Base-by-base conservation (phyloP, 37 sponge, comb jelly and placozoan genomes). In the Tethya wilhelma region DNA sequence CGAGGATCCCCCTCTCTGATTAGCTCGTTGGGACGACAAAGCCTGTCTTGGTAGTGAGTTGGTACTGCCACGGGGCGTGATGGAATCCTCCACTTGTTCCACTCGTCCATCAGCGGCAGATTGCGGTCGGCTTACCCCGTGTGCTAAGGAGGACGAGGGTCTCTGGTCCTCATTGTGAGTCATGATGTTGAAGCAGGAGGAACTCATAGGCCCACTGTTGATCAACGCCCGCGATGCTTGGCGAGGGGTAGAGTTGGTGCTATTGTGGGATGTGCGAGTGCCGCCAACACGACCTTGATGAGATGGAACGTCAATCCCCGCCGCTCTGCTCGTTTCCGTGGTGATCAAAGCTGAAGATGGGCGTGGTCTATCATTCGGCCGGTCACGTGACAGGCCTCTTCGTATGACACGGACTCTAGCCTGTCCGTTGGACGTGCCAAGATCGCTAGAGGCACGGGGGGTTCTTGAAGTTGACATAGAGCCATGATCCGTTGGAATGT, bases 151-250 rank as follows among this genome's bases (percentile, higher is more conserved):
- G 2, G 14, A 5, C 22, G 42, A 69, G 69, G 59, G 19, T 64
- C 45, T 45, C 28, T 23, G 23, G 31, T 3, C 62, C 8, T 41
- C 19, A 23, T 39, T 22, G 49, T 3, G 26, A 33, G 33, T 22
- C 2, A 43, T 3, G 38, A 78, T 78, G 42, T 78, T 31, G n/a
- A 40, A 45, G 38, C 79, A 78, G 2, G 79, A 78, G 67, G 53
- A 31, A 30, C 56, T 78, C 5, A 66, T 49, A 11, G 25, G 8
- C 26, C 19, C 32, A 29, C 6, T 46, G n/a, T 4, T 78, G 36
- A n/a, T 49, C 40, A 66, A 41, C 44, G 34, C 20, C 0, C 26
- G 46, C 8, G 67, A 42, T 1, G 25, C 34, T n/a, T 78, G 53
- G 6, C 3, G 36, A 2, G 17, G 66, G 0, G 5, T 78, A n/a